These are phyloP conservation scores for Sebastes steindachneri DNA, from an alignment of 2,797 vertebrate genomes.

Conservation along the genomic window DNA sequence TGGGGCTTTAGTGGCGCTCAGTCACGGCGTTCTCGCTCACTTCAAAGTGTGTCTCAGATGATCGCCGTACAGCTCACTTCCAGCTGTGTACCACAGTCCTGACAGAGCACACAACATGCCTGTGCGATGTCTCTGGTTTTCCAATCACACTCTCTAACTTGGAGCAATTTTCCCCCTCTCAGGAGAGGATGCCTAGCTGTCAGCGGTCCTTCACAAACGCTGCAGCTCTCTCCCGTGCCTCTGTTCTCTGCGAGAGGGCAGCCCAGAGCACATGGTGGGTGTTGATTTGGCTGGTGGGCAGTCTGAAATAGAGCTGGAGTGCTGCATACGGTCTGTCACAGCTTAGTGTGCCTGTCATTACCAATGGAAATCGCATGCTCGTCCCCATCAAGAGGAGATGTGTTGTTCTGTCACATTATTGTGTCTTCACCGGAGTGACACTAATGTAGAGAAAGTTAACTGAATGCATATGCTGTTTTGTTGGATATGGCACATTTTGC, in stretches of 20 bases:
- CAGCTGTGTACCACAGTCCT: conserved; percentile 24
- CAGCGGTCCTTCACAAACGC: conserved; percentile 52
- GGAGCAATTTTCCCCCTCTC: conserved; percentile 50
- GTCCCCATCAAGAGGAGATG: conserved; percentile 17
- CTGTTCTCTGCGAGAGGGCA: conserved; percentile 52
- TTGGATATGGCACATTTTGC: conserved; percentile 11
- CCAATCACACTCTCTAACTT: conserved; percentile 37
- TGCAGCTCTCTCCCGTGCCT: conserved; percentile 43
- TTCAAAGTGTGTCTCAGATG: conserved; percentile 16
- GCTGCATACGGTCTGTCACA: conserved; percentile 58
- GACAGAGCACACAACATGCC: conserved; percentile 32
- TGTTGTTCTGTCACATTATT: conserved; percentile 10
- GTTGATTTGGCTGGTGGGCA: conserved; percentile 64
- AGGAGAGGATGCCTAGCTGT: conserved; percentile 54
- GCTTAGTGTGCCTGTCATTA: conserved; percentile 41
- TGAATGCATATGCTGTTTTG: not conserved
- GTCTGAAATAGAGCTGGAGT: conserved; percentile 62
- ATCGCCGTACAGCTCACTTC: conserved; percentile 21
- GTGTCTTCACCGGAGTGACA: not conserved
- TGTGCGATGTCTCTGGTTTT: conserved; percentile 31
- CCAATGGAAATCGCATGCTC: conserved; percentile 39
- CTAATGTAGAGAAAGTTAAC: not conserved
- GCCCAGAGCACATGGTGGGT: conserved; percentile 64
- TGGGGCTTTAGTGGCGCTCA: conserved; percentile 37
- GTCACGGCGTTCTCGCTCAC: conserved; percentile 25